Evolutionary conservation across 2,888 invertebrate genomes (phyloP).

Genomic region (Meteorus cinctellus): DNA sequence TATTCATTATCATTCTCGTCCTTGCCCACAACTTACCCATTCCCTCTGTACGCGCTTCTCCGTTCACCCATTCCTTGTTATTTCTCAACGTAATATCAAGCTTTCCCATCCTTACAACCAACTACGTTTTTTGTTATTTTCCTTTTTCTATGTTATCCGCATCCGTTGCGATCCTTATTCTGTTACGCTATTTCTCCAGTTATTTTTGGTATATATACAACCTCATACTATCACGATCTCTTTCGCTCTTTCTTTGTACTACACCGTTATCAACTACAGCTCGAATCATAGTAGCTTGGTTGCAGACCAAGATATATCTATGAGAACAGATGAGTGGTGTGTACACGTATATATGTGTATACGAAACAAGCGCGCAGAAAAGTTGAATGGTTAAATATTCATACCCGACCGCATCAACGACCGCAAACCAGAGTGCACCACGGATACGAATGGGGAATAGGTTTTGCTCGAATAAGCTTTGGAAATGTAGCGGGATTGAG

Average conservation of each 20-base stretch:
- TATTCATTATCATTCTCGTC: conserved; percentile 65
- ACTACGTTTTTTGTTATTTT: conserved; percentile 5
- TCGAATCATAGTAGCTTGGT: conserved; percentile 14
- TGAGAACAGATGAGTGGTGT: conserved; percentile 33
- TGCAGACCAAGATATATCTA: conserved; percentile 33
- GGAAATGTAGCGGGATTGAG: conserved; percentile 6
- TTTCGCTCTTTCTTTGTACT: conserved; percentile 38
- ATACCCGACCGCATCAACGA: conserved; percentile 50
- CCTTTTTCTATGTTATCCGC: conserved; percentile 1
- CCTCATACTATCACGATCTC: conserved; percentile 41
- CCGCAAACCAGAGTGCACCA: conserved; percentile 27
- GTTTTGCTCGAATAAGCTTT: conserved; percentile 10
- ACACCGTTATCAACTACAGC: conserved; percentile 29
- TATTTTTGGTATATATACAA: conserved; percentile 28
- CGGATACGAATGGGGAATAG: conserved; percentile 14
- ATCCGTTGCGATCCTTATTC: conserved; percentile 46
- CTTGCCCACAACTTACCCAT: conserved; percentile 34
- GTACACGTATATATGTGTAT: conserved; percentile 23
- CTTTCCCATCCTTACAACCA: conserved; percentile 33
- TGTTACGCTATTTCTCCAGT: conserved; percentile 45
- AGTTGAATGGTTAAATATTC: conserved; percentile 69
- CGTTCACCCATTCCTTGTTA: conserved; percentile 21
- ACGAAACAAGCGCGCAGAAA: conserved; percentile 49
- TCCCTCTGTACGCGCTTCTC: conserved; percentile 22
- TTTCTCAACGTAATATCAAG: conserved; percentile 17